Base-by-base conservation (phyloP, 2,113 vertebrate species). In the Amphiprion percula region DNA sequence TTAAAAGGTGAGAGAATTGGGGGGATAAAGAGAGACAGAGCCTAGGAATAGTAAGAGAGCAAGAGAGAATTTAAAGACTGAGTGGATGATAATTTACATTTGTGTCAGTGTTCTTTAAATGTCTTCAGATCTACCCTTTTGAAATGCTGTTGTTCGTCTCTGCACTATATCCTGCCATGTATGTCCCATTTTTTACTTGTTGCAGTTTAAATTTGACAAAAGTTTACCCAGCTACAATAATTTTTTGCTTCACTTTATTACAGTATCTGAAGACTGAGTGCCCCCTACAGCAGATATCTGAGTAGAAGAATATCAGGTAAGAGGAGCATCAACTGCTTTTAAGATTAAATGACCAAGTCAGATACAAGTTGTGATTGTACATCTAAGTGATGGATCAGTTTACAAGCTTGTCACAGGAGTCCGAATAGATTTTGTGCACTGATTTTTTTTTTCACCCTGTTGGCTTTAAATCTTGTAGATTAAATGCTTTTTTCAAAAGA, bases 281-380 rank as follows among this genome's bases (percentile, higher is more conserved):
- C 74, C 59, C 54, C 59, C 68, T 44, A 73, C 79, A 81, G 58
- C 83, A 71, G 60, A 74, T 76, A 70, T 77, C 63, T 68, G 60
- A 81, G 28, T 77, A 55, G 62, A 82, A 84, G 74, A 82, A 79
- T 6, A 71, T 19, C 81, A 91, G 88, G 88, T 91, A 88, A 89
- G 90, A 83, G 17, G 24, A 80, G 47, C 37, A 60, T 59, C 63
- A 17, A 23, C 53, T 21, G 17, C 16, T 46, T 61, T 50, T 60
- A 15, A 54, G 55, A 44, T 77, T 72, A 4, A 56, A 61, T 67
- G 14, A 28, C 39, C 14, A 41, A 56, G 15, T 39, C 8, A 47
- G 23, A n/a, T 50, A 52, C 3, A 23, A 19, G 8, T 24, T 50
- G 28, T 17, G 55, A n/a, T 33, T 14, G 44, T 1, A 1, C 15